Percentiles rank a stretch among this genome's conserved stretches.
These are phyloP conservation scores for Thecocarcelia acutangulata DNA, from an alignment of 2,888 invertebrate genomes.

Conservation along the genomic window DNA sequence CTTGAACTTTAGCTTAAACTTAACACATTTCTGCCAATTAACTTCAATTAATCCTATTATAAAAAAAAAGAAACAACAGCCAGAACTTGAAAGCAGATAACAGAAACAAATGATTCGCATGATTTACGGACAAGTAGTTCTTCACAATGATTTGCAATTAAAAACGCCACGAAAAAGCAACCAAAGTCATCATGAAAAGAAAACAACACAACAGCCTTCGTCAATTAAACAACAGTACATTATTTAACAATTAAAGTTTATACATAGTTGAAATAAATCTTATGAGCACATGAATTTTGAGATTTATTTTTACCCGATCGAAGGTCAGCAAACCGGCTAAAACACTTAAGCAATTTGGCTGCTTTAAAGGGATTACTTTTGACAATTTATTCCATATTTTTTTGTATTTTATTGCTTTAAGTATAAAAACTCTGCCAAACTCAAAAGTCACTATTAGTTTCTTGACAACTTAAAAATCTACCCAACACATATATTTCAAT, in stretches of 20 bases:
- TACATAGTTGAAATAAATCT: constrained; percentile 24
- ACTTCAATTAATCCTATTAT: constrained; percentile 50
- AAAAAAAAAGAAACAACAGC: neutral
- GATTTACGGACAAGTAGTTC: constrained; percentile 1
- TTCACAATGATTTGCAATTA: constrained; percentile 6
- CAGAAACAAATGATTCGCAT: constrained; percentile 17
- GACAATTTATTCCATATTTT: constrained; percentile 13
- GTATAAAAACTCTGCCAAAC: constrained; percentile 43
- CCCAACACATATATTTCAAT: neutral
- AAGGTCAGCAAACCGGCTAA: constrained; percentile 55
- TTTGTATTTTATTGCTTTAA: neutral
- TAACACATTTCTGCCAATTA: constrained; percentile 17
- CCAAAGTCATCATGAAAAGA: constrained; percentile 15
- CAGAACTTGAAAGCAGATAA: constrained; percentile 38
- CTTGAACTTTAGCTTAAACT: constrained; percentile 72
- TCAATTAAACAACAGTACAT: constrained; percentile 38
- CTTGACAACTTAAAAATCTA: constrained; percentile 33
- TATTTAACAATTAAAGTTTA: constrained; percentile 51
- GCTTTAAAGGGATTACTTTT: constrained; percentile 27
- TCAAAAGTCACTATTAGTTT: constrained; percentile 49
- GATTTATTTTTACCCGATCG: constrained; percentile 12
- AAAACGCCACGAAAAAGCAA: neutral
- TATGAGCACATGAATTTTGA: constrained; percentile 7
- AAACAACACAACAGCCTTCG: constrained; percentile 46
- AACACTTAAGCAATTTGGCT: constrained; percentile 6